phyloP scores from a whole-genome alignment of 2,113 vertebrate genomes.

The Ophthalmolycus amberensis region DNA sequence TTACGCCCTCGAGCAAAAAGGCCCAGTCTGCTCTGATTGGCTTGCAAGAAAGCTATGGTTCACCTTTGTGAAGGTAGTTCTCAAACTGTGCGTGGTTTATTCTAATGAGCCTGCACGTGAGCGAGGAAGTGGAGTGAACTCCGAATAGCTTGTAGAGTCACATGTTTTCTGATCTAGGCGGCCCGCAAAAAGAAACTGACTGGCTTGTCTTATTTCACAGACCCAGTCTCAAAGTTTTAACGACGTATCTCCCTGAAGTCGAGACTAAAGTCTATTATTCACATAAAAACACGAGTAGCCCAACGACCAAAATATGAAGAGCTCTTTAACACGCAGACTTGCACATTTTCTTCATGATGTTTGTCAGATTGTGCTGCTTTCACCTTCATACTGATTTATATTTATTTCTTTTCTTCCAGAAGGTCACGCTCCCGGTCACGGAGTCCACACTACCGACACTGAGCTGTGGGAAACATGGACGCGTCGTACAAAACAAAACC shows the following conservation, averaged over 20 bases:
- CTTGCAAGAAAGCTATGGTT: neutral
- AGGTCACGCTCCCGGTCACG: slow-evolving; percentile 79
- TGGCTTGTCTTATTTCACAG: neutral
- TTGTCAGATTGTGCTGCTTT: neutral
- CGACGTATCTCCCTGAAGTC: neutral
- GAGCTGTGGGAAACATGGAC: slow-evolving; percentile 25
- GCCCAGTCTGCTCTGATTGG: neutral
- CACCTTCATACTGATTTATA: neutral
- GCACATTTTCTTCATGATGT: neutral
- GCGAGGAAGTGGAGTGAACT: neutral
- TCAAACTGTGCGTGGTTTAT: neutral
- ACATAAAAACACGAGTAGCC: neutral
- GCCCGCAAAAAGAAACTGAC: neutral
- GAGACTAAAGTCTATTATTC: neutral
- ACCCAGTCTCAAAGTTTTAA: neutral
- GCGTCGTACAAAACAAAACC: neutral
- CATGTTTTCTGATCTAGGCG: neutral
- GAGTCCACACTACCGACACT: slow-evolving; percentile 83
- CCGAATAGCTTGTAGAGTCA: neutral
- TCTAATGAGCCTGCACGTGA: neutral
- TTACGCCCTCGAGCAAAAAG: neutral
- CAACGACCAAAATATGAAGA: neutral
- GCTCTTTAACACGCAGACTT: neutral
- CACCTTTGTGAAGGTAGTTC: neutral
- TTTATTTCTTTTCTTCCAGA: slow-evolving; percentile 44